Conservation (phyloP, 2,888 invertebrate genomes). For the Augochlorella aurata region DNA sequence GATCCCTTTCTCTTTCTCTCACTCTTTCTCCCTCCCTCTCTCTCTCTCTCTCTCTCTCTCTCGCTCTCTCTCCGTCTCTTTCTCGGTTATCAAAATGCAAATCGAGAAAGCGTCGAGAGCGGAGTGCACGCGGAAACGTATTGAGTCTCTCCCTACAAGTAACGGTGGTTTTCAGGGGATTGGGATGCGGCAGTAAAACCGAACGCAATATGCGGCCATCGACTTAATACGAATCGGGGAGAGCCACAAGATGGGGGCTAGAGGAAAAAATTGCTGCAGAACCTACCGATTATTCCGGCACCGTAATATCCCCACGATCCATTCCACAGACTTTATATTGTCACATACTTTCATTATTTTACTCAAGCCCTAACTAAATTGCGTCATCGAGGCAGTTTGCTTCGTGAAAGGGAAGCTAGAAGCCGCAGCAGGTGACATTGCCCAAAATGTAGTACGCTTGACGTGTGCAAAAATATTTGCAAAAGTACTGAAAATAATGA, state of each 20-base stretch:
- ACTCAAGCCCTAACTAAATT: neutral
- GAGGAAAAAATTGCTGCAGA: neutral
- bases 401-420: neutral
- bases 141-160: slow-evolving; percentile 6
- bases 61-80: neutral
- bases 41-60: neutral
- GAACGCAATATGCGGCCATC: neutral
- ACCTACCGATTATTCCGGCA: neutral
- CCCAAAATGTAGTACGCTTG: no score
- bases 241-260: neutral
- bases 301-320: neutral
- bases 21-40: neutral
- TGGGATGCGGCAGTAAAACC: slow-evolving; percentile 5
- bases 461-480: no score
- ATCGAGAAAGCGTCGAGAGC: slow-evolving; percentile 7
- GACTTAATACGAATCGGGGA: neutral
- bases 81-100: slow-evolving; percentile 39
- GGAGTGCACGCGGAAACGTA: neutral
- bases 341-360: neutral
- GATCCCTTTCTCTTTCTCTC: no score
- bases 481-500: no score
- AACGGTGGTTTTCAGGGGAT: slow-evolving; percentile 12
- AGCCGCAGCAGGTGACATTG: no score
- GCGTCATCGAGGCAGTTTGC: neutral
- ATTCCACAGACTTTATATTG: neutral